Base-by-base conservation (phyloP, 2,113 vertebrate species). In the Theristicus caerulescens region DNA sequence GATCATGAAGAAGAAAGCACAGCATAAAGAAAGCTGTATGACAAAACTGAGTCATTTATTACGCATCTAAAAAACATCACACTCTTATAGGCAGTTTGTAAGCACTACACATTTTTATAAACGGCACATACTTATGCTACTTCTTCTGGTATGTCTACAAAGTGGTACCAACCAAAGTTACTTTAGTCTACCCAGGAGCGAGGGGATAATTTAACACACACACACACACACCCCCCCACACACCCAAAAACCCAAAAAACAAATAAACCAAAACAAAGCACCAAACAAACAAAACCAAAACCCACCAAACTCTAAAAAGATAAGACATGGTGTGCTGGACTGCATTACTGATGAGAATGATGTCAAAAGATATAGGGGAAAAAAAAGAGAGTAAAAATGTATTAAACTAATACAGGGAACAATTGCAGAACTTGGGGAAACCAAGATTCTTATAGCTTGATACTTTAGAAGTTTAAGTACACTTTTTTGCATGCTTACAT, bases 291-390 rank as follows among this genome's bases (percentile, higher is more conserved):
- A 26, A 70, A 74, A 16, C 7, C 9, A 13, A 54, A 47, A n/a
- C 0, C 0, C 6, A n/a, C 3, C 7, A 54, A 85, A 52, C 10
- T 12, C 4, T 19, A 49, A 34, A 13, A n/a, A 44, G 32, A 11
- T 1, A 17, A 13, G 3, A 40, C 6, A 40, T 12, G 8, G 4
- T 36, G 11, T 54, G 84, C 31, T 38, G 8, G 25, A 54, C 40
- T 47, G 24, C 20, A n/a, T 32, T 44, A 58, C 14, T 44, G 26
- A 47, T 62, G 10, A 90, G 29, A 77, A 84, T 67, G 15, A 66
- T 14, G 5, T 67, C 34, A 77, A 77, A 87, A 74, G 7, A 40
- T 12, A 44, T 1, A 9, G 25, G 3, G 49, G 22, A 22, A 3
- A 5, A 21, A 18, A 36, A 31, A 32, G 4, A 25, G 7, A 67